A percentile compares a stretch with the other conserved stretches of the same genome.
Evolutionary conservation across 2,113 vertebrate genomes (phyloP).

Genomic region (Gasterosteus nipponicus): DNA sequence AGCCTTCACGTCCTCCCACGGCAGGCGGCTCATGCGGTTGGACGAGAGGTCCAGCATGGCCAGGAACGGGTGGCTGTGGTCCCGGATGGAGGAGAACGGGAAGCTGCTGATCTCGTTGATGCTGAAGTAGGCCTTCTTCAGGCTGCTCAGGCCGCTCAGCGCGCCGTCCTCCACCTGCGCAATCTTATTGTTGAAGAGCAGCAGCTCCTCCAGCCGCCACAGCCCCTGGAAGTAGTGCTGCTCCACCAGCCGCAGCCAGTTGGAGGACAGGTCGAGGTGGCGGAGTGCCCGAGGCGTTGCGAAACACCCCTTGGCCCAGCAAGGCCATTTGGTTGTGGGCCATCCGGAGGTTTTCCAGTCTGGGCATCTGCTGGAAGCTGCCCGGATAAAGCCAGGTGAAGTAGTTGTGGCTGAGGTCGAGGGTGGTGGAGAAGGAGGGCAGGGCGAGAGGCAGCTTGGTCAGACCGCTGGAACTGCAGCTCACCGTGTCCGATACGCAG

Average conservation of each 20-base stretch:
- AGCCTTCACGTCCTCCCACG: constrained; percentile 84
- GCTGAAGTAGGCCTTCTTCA: constrained; percentile 92
- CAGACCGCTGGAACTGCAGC: constrained; percentile 86
- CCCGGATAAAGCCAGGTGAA: constrained; percentile 81
- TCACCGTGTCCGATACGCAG: constrained; percentile 90
- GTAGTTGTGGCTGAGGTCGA: constrained; percentile 93
- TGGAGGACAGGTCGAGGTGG: constrained; percentile 93
- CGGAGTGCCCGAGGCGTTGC: constrained; percentile 84
- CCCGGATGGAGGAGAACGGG: constrained; percentile 87
- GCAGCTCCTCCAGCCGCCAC: constrained; percentile 88
- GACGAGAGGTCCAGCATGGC: constrained; percentile 93
- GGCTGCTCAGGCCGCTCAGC: constrained; percentile 81
- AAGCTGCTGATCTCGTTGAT: constrained; percentile 91
- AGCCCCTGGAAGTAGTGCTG: constrained; percentile 86
- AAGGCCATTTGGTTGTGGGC: constrained; percentile 86
- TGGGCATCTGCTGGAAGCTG: constrained; percentile 82
- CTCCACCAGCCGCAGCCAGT: constrained; percentile 83
- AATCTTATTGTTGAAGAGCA: constrained; percentile 93
- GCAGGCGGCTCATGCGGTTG: constrained; percentile 87
- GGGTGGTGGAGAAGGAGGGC: constrained; percentile 80
- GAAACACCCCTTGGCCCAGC: constrained; percentile 81
- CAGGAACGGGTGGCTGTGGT: constrained; percentile 85
- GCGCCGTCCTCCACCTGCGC: constrained; percentile 81
- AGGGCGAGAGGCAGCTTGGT: constrained; percentile 81
- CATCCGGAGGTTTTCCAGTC: constrained; percentile 86